Evolutionary conservation across 2,888 invertebrate species (phyloP).

Genomic region (Oasisia sp.): DNA sequence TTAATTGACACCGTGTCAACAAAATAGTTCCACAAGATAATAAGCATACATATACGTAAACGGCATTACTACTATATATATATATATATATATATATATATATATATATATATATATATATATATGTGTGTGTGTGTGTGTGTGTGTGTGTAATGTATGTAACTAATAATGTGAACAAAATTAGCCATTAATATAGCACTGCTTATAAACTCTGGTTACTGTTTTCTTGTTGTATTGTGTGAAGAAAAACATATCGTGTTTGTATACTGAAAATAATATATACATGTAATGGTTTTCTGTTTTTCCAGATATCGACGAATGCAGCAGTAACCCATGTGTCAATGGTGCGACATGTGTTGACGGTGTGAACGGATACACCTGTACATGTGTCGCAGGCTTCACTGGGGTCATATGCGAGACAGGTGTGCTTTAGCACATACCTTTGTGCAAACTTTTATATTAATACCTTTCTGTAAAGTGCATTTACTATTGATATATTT

Average conservation of each 20-base stretch:
- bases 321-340: constrained; percentile 41
- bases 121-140: no score
- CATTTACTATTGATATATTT: background rate
- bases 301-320: constrained; percentile 24
- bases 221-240: background rate
- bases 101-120: no score
- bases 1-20: background rate
- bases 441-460: background rate
- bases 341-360: constrained; percentile 44
- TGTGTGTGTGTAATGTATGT: no score
- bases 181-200: no score
- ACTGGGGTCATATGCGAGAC: constrained; percentile 36
- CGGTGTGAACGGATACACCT: constrained; percentile 38
- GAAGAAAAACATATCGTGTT: background rate
- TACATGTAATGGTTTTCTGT: background rate
- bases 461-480: background rate
- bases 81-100: no score
- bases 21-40: background rate
- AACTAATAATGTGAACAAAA: no score
- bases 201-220: background rate
- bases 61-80: no score
- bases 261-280: background rate
- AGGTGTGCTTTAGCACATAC: constrained; percentile 10
- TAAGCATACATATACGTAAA: background rate
- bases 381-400: constrained; percentile 54